phyloP scores from a whole-genome alignment of 2,113 vertebrate species.

The Podarcis raffonei region DNA sequence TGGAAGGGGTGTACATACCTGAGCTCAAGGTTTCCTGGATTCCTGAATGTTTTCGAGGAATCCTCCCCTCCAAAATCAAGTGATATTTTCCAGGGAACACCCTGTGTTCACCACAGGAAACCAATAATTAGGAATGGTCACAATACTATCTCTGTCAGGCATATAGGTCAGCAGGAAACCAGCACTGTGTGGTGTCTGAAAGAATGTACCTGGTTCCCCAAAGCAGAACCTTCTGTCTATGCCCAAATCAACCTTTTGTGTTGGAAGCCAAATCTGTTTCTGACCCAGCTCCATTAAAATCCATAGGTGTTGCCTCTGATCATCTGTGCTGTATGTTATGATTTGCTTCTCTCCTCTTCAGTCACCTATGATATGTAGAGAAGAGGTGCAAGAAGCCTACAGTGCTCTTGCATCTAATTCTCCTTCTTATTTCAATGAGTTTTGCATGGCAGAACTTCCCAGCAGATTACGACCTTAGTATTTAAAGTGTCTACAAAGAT shows the following conservation, averaged over 20 bases:
- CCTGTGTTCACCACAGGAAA: neutral
- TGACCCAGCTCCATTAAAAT: neutral
- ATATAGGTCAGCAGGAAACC: neutral
- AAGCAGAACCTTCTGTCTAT: neutral
- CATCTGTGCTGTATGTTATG: neutral
- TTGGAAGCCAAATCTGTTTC: neutral
- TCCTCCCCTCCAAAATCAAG: too few relatives aligned
- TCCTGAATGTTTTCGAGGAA: neutral
- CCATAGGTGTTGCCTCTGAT: neutral
- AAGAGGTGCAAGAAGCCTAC: neutral
- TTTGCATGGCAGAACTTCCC: neutral
- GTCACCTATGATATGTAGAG: neutral
- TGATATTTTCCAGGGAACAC: neutral
- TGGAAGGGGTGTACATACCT: neutral
- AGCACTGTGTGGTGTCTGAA: neutral
- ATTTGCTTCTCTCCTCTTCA: neutral
- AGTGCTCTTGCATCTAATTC: neutral
- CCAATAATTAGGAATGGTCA: neutral
- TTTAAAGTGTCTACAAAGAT: neutral
- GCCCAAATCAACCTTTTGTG: neutral
- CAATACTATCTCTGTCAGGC: neutral
- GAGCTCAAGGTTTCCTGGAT: neutral
- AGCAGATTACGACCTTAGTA: neutral
- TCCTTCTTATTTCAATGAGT: neutral
- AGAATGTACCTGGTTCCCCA: neutral